Evolutionary conservation across 1,140 invertebrate genomes (phyloP).

Genomic region (Hylyphantes graminicola): DNA sequence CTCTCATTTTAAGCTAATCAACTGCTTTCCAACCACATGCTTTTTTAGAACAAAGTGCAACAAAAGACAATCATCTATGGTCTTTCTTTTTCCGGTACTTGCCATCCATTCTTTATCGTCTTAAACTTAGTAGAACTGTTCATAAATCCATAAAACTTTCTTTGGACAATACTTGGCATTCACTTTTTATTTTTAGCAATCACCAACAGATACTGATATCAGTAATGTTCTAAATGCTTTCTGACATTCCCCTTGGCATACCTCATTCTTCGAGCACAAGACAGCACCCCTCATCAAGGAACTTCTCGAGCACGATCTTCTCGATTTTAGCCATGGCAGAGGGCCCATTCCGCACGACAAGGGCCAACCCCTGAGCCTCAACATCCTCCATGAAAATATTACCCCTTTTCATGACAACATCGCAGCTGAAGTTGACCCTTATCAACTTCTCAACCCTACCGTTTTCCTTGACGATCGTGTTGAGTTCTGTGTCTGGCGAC

Average conservation of each 20-base stretch:
- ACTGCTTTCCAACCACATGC: no score
- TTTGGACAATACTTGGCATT: background rate
- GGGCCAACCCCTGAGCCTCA: background rate
- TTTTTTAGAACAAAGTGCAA: no score
- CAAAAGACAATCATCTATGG: no score
- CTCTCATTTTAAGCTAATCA: no score
- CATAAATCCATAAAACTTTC: no score
- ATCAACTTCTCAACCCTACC: slow-evolving; percentile 27
- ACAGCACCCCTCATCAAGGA: slow-evolving; percentile 10
- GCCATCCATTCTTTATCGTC: no score
- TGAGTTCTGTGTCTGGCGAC: background rate
- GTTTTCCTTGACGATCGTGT: background rate
- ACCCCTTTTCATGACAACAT: slow-evolving; percentile 8
- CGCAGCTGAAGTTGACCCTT: slow-evolving; percentile 5
- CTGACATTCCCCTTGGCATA: background rate
- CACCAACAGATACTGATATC: background rate
- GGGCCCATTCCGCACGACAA: background rate
- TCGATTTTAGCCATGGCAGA: background rate
- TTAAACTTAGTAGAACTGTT: no score
- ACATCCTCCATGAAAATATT: slow-evolving; percentile 32
- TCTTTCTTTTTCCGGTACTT: no score
- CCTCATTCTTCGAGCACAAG: slow-evolving; percentile 32
- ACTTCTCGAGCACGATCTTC: slow-evolving; percentile 22
- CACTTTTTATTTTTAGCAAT: background rate
- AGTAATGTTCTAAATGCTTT: background rate